Percentiles rank a stretch among this genome's conserved stretches.
Conservation (phyloP, 2,113 vertebrate genomes). For the Phocoena phocoena region DNA sequence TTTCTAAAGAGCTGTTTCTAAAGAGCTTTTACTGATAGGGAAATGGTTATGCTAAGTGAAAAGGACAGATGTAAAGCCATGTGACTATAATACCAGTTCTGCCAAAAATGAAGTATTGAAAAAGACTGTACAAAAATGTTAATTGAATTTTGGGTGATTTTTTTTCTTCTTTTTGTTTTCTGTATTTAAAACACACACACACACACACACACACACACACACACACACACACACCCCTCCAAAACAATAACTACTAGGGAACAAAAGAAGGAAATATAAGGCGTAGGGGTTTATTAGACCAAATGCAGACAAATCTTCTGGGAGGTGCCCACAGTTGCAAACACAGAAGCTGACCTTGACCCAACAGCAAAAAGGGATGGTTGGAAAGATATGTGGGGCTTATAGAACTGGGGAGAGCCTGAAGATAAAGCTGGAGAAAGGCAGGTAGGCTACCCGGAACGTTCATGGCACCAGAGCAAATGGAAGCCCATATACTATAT, state of each 20-base stretch:
- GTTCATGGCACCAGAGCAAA: not conserved
- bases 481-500: not conserved
- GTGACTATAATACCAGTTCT: not conserved
- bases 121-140: not conserved
- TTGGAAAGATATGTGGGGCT: not conserved
- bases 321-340: not conserved
- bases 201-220: not conserved
- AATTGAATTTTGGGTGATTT: not conserved
- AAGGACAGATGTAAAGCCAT: not conserved
- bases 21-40: conserved; percentile 33
- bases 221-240: not conserved
- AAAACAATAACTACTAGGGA: not conserved
- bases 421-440: not conserved
- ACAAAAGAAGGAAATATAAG: not conserved
- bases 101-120: not conserved
- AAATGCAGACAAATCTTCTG: not conserved
- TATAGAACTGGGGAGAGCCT: not conserved
- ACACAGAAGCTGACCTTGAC: not conserved
- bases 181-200: not conserved
- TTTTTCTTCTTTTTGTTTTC: not conserved
- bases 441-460: not conserved
- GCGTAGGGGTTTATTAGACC: not conserved
- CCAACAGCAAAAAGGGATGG: not conserved
- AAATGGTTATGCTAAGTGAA: conserved; percentile 3
- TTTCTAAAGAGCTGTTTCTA: not conserved